Base-by-base conservation (phyloP, 1,140 invertebrate species). In the Stegodyphus dumicola region DNA sequence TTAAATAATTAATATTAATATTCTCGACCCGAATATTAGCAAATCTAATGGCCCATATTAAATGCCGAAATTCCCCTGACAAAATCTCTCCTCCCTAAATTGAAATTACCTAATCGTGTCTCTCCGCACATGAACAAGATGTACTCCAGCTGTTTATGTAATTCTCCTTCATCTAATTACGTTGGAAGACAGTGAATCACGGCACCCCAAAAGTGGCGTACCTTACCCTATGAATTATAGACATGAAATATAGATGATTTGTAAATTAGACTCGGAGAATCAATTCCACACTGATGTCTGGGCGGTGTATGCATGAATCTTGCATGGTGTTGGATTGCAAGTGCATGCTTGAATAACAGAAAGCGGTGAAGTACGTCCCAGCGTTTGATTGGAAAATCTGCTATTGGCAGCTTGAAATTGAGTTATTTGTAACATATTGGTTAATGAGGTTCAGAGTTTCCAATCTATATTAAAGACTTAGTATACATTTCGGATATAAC, bases 151-250 rank as follows among this genome's bases (percentile, higher is more conserved):
- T 78, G 66, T 49, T 67, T 78, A 67, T 66, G 33, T 33, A 54
- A 78, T 78, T 18, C 77, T 48, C 51, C 65, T 65, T 49, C 49
- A 78, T 78, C 66, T 65, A 78, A 78, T 78, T 78, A 78, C 52
- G 48, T 49, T n/a, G 51, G 33, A 3, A 33, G 33, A 33, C 33
- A 33, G 33, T 33, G 33, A 33, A 33, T 33, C 33, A 33, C 33
- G 33, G 33, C 33, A 33, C 33, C 33, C 33, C 33, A 33, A 33
- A 33, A 33, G 33, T 33, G 33, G 33, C 33, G 3, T 33, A 33
- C 33, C 33, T 33, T 33, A 33, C 33, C 33, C 33, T 33, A 33
- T 33, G 33, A 33, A 75, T 75, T 75, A 56, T 74, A 51, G 49
- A 18, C 71, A 74, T 75, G 53, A 75, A 75, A 60, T 60, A 75